phyloP scores from a whole-genome alignment of 2,113 vertebrate species.

The Pedionomus torquatus region DNA sequence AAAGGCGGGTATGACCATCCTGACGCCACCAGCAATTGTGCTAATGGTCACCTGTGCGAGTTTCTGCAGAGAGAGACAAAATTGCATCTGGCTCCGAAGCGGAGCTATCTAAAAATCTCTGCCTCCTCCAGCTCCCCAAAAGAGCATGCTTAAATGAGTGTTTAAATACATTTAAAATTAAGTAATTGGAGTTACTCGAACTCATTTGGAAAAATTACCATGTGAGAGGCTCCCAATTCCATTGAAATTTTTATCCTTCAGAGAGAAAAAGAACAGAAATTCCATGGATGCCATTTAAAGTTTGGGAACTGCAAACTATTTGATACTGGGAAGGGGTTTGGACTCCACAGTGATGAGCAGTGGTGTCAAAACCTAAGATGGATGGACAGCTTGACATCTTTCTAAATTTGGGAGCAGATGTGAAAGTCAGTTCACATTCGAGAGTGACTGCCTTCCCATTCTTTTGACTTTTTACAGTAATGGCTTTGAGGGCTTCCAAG shows the following conservation, averaged over 20 bases:
- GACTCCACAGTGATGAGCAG: neutral
- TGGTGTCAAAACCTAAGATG: neutral
- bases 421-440: neutral
- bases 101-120: neutral
- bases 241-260: neutral
- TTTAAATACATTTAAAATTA: neutral
- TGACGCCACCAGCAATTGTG: conserved; percentile 9
- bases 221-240: neutral
- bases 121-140: neutral
- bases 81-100: neutral
- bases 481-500: neutral
- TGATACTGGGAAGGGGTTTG: neutral
- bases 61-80: neutral
- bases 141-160: neutral
- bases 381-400: neutral
- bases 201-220: neutral
- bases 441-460: neutral
- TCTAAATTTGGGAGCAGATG: neutral
- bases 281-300: neutral
- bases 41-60: conserved; percentile 53
- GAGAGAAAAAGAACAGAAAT: neutral
- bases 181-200: neutral
- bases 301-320: neutral
- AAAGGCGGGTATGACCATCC: neutral
- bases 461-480: neutral